Percentiles rank a stretch among this genome's conserved stretches.
Evolutionary conservation across 2,113 vertebrate species (phyloP).

Genomic region (Pluvialis apricaria): DNA sequence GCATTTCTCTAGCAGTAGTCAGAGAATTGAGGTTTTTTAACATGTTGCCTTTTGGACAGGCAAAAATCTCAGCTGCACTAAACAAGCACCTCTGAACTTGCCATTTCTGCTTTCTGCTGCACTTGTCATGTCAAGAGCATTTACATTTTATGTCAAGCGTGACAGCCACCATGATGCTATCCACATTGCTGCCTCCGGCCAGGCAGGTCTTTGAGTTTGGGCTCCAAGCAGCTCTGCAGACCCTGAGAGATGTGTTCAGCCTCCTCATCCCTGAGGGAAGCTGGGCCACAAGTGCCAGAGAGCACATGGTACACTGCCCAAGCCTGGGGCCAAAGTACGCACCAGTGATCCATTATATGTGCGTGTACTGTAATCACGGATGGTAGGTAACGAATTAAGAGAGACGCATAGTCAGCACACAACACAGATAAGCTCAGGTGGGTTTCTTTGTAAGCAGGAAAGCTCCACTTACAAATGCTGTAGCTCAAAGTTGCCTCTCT

Average conservation of each 20-base stretch:
- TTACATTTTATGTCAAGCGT: not conserved
- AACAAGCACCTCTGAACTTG: not conserved
- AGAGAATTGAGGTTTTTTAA: not conserved
- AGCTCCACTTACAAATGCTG: not conserved
- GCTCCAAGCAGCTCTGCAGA: not conserved
- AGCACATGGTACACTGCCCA: rapidly evolving
- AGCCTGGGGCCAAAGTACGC: not conserved
- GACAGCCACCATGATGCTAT: not conserved
- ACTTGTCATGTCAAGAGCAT: not conserved
- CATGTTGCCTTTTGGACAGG: not conserved
- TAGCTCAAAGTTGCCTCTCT: not conserved
- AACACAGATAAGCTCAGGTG: not conserved
- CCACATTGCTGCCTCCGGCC: not conserved
- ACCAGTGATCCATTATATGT: not conserved
- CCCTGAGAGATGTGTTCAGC: not conserved
- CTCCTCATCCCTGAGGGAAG: not conserved
- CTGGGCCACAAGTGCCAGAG: not conserved
- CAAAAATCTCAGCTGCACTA: not conserved
- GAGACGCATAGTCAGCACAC: not conserved
- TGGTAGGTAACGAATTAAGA: not conserved
- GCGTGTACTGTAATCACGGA: not conserved
- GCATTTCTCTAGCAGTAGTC: not conserved
- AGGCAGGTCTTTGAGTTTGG: not conserved
- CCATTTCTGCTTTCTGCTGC: not conserved
- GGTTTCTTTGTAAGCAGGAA: not conserved